phyloP scores from a whole-genome alignment of 2,113 vertebrate genomes.

The Excalfactoria chinensis region DNA sequence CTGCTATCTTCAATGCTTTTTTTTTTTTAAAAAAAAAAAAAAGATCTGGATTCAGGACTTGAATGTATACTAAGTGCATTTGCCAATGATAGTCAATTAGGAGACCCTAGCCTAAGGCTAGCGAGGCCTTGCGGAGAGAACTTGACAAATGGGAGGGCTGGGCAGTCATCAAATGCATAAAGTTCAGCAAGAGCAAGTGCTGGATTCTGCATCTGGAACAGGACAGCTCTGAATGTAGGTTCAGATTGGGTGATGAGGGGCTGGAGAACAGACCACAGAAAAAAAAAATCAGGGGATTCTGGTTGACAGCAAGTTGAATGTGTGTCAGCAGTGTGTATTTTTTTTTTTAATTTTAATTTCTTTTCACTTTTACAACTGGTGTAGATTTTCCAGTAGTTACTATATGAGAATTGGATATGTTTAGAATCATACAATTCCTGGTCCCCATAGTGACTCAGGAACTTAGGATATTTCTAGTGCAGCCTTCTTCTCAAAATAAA shows the following conservation, averaged over 20 bases:
- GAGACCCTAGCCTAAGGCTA: too few relatives aligned
- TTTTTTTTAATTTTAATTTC: neutral
- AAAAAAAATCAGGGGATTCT: too few relatives aligned
- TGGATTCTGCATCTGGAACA: neutral
- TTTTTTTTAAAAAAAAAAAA: too few relatives aligned
- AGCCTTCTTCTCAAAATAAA: neutral
- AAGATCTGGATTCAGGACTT: neutral
- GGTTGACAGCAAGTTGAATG: too few relatives aligned
- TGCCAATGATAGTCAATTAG: neutral
- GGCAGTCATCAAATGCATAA: neutral
- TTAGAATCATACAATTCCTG: neutral
- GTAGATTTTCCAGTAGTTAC: neutral
- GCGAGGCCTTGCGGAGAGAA: neutral
- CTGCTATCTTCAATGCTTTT: neutral
- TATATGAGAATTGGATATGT: neutral
- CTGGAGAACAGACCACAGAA: neutral
- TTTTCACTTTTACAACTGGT: neutral
- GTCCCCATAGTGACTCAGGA: neutral
- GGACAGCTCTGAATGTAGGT: neutral
- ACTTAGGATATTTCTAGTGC: neutral
- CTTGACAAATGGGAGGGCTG: neutral
- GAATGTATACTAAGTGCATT: neutral
- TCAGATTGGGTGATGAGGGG: neutral
- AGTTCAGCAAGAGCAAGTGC: neutral
- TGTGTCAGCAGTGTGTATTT: neutral